Evolutionary conservation across 35 echinoderm and acorn worm species (phyloP), one percentile per base, ranked within the genome.

Genomic region (Heliocidaris tuberculata): DNA sequence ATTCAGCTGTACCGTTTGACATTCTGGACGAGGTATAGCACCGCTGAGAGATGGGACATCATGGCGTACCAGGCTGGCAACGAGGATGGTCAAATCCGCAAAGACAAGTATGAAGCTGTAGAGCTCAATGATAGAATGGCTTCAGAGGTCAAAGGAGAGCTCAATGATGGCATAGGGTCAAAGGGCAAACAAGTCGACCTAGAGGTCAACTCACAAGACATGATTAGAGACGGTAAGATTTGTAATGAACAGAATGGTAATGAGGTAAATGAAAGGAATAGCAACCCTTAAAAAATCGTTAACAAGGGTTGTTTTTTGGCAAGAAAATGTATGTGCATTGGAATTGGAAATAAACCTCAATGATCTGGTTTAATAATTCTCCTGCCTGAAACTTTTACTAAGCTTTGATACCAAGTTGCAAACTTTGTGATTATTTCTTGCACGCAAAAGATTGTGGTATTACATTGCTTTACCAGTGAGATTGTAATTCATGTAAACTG

Each of bases 1-100:
- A 59, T 59, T 29, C 89, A 99, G 98, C 88, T 99, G 48, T 97
- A 99, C 50, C 96, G 98, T 31, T 92, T 99, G 49, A 99, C 98
- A 31, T 99, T 94, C 61, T 96, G 95, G 96, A 99, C 98, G 11
- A 48, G 98, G 48, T 96, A 92, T 71, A 97, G 94, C 93, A 95
- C 54, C 19, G 89, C 92, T 52, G 94, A 97, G 11, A 70, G 98
- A 11, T n/a, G 29, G 29, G 96, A 99, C 92, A 95, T 96, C 32
- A 93, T 95, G 59, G 85, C 94, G 24, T 92, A 94, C 31, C 54
- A 94, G 49, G 86, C 50, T 13, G 85, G 54, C 5, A 48, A 6
- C 32, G 50, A 94, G 32, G 60, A 86, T 7, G 42, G 24, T 96
- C 31, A 2, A 16, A 35, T 61, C 30, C 35, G 85, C 70, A 88